Conservation (phyloP, 2,113 vertebrate genomes). For the Alethe diademata region DNA sequence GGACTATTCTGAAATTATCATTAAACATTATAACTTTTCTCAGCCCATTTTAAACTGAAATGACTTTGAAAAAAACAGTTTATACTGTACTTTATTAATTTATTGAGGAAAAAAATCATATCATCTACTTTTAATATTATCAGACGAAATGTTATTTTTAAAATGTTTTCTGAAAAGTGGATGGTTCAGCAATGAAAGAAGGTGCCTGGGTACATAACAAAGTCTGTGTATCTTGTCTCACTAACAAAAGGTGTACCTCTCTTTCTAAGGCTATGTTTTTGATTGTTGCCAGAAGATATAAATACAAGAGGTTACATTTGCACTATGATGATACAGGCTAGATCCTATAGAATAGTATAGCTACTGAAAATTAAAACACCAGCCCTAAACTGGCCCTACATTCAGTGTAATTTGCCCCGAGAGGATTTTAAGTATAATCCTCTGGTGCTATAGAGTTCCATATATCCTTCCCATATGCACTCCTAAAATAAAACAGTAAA, state of each 20-base stretch:
- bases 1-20: constrained; percentile 8
- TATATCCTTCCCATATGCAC: neutral
- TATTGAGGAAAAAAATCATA: constrained; percentile 24
- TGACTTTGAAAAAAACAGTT: constrained; percentile 35
- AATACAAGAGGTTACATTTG: constrained; percentile 54
- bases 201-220: neutral
- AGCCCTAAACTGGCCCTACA: neutral
- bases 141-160: constrained; percentile 33
- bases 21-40: constrained; percentile 23
- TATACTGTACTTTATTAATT: constrained; percentile 54
- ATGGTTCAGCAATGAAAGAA: neutral
- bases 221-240: neutral
- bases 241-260: constrained; percentile 38
- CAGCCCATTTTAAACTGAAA: constrained; percentile 32
- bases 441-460: constrained; percentile 31
- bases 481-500: neutral
- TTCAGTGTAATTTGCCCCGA: neutral
- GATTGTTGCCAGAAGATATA: constrained; percentile 20
- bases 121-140: constrained; percentile 61
- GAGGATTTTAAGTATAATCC: constrained; percentile 13
- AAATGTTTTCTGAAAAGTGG: constrained; percentile 2
- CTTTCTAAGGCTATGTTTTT: constrained; percentile 46
- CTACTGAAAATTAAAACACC: neutral
- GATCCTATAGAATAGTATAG: neutral
- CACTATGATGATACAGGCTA: constrained; percentile 54